Conservation (phyloP, 23 tunicate species). For the Halocynthia aurantium region DNA sequence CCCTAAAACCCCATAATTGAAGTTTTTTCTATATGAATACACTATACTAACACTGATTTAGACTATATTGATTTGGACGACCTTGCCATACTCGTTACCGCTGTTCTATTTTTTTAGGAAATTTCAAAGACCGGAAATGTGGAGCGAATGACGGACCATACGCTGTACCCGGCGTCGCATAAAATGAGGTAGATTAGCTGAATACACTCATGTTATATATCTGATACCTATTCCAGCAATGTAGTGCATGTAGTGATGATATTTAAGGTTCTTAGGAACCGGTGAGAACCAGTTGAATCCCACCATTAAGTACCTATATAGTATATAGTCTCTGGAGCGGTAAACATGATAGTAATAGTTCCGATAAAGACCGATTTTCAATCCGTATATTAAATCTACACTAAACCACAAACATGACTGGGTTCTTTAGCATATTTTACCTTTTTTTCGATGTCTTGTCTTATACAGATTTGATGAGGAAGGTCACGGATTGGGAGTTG, state of each 20-base stretch:
- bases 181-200: slow-evolving; percentile 59
- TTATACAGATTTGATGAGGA: slow-evolving; percentile 59
- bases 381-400: neutral
- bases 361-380: neutral
- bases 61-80: neutral
- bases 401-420: neutral
- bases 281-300: no score
- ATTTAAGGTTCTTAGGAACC: no score
- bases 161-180: slow-evolving; percentile 63
- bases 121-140: slow-evolving; percentile 70
- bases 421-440: neutral
- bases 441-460: neutral
- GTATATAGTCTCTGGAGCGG: no score
- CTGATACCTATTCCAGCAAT: no score
- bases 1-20: no score
- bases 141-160: slow-evolving; percentile 88
- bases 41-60: neutral
- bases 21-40: neutral
- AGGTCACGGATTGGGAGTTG: slow-evolving; percentile 59
- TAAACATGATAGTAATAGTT: neutral
- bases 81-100: neutral
- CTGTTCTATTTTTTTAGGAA: slow-evolving; percentile 31
- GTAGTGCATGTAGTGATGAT: no score
- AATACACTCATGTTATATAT: neutral
- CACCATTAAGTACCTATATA: no score